phyloP scores from a whole-genome alignment of 2,888 invertebrate species.

The Drosophila demipolita region DNA sequence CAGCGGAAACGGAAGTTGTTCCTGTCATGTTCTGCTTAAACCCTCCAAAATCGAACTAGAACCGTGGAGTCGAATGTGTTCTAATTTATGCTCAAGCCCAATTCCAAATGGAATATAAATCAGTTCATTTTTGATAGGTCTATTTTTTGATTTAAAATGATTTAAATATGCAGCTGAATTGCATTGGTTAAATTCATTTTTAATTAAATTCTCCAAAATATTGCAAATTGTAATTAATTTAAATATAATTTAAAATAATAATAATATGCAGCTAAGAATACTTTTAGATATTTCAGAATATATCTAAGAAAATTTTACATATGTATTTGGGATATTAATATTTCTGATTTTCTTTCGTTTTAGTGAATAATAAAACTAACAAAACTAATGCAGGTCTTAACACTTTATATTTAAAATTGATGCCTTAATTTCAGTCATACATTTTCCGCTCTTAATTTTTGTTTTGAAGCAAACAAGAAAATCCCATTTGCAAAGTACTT shows the following conservation, averaged over 20 bases:
- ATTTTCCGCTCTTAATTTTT: background rate
- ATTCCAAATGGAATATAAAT: background rate
- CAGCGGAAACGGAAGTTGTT: conserved; percentile 60
- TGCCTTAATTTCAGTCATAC: background rate
- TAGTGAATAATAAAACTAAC: background rate
- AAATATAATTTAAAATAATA: background rate
- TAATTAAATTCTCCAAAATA: background rate
- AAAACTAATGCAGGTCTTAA: background rate
- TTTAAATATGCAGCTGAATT: background rate
- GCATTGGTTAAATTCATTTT: background rate
- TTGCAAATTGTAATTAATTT: background rate
- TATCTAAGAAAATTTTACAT: background rate
- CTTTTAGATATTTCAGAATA: background rate
- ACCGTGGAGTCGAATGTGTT: background rate
- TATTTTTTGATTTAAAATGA: background rate
- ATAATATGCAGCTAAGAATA: background rate
- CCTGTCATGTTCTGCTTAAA: conserved; percentile 8
- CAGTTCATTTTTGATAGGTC: background rate
- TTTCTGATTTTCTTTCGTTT: background rate
- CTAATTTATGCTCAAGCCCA: background rate
- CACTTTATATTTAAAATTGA: background rate
- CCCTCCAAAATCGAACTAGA: conserved; percentile 3
- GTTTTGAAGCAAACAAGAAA: conserved; percentile 24
- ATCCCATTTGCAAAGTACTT: conserved; percentile 18
- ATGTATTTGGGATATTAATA: background rate